Conservation (phyloP, 1,140 invertebrate species). For the Panagrolaimus sp. region DNA sequence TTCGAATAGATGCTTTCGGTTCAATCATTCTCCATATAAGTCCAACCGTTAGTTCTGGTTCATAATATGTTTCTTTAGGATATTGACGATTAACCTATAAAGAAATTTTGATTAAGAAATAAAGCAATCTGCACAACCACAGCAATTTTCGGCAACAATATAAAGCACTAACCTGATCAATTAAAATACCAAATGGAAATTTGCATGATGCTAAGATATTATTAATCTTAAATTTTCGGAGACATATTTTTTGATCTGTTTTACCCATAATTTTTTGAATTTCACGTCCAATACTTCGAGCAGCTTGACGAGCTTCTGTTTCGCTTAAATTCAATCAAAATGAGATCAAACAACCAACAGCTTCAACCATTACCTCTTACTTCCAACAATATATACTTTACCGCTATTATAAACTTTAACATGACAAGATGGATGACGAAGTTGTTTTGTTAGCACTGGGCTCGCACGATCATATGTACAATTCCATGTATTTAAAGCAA, state of each 20-base stretch:
- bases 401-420: conserved; percentile 54
- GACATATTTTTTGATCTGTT: not conserved
- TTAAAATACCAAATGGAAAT: conserved; percentile 92
- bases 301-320: not conserved
- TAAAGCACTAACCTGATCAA: conserved; percentile 61
- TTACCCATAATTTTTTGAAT: not conserved
- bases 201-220: conserved; percentile 94
- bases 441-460: conserved; percentile 38
- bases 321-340: too few species aligned
- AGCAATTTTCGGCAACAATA: too few species aligned
- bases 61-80: conserved; percentile 40
- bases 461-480: not conserved
- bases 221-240: not conserved
- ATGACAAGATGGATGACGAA: conserved; percentile 45
- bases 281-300: not conserved
- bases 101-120: not conserved
- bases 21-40: conserved; percentile 44
- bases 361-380: conserved; percentile 50
- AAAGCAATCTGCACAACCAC: too few species aligned
- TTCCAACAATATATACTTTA: conserved; percentile 56
- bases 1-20: conserved; percentile 50
- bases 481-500: conserved; percentile 83
- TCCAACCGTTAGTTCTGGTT: conserved; percentile 52
- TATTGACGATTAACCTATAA: conserved; percentile 37
- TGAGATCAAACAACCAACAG: not conserved